These are phyloP conservation scores for Ceratosolen fusciceps DNA, from an alignment of 1,140 invertebrate species.

Conservation along the genomic window DNA sequence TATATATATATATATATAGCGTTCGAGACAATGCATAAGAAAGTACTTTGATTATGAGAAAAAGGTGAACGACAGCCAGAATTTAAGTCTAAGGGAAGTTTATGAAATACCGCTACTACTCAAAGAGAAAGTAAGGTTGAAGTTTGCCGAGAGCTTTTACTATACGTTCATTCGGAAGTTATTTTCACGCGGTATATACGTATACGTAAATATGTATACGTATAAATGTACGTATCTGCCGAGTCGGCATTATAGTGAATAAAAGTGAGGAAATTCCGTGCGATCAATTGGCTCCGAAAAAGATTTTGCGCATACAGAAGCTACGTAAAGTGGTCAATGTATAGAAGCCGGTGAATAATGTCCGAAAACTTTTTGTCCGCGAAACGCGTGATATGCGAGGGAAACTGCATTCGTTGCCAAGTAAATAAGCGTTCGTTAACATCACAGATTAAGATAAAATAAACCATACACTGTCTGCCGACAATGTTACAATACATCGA, in stretches of 20 bases:
- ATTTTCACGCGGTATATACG: no score
- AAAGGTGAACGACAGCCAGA: not conserved
- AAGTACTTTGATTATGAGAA: constrained; percentile 39
- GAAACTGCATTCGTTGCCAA: not conserved
- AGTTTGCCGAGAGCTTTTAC: constrained; percentile 38
- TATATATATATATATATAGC: no score
- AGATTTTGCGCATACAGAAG: constrained; percentile 5
- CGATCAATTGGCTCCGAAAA: constrained; percentile 29
- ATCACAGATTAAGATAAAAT: constrained; percentile 1
- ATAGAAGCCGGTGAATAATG: constrained; percentile 3
- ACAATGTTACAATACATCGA: not conserved
- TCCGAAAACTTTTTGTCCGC: not conserved
- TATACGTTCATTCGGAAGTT: constrained; percentile 39
- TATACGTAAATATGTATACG: no score
- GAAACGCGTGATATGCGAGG: not conserved
- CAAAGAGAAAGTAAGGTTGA: constrained; percentile 36
- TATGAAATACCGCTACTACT: constrained; percentile 30
- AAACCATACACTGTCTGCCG: not conserved
- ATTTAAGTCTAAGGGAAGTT: constrained; percentile 35
- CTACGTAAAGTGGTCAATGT: not conserved
- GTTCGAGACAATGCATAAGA: not conserved
- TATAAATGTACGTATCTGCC: constrained; percentile 12
- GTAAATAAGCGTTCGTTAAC: constrained; percentile 15
- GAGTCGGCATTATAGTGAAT: constrained; percentile 22
- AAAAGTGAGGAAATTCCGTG: constrained; percentile 22